Percentiles rank a stretch among this genome's conserved stretches.
phyloP scores from a whole-genome alignment of 2,888 invertebrate genomes.

The Auanema sp. region DNA sequence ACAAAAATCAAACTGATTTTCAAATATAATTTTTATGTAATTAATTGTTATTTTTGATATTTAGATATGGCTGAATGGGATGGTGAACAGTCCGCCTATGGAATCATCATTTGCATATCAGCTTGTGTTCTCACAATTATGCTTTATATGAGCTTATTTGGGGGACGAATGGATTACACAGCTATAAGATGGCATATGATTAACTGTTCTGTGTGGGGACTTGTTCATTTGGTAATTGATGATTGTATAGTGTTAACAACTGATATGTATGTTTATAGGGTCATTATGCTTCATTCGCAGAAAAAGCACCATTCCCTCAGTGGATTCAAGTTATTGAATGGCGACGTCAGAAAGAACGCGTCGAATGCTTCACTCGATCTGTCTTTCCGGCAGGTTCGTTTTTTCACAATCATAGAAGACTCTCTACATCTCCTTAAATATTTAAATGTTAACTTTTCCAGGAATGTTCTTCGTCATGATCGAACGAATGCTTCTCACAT shows the following conservation, averaged over 20 bases:
- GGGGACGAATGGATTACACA: conserved; percentile 31
- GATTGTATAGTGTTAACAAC: not conserved
- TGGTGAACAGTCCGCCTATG: conserved; percentile 14
- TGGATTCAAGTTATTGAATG: conserved; percentile 36
- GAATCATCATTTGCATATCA: conserved; percentile 30
- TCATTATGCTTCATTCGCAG: conserved; percentile 32
- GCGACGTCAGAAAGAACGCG: conserved; percentile 27
- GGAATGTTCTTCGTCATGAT: conserved; percentile 44
- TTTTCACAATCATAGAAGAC: too few relatives aligned
- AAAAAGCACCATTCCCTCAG: conserved; percentile 40
- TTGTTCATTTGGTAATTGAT: conserved; percentile 31
- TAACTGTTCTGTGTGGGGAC: conserved; percentile 41
- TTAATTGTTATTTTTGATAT: not conserved
- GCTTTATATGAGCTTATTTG: conserved; percentile 38
- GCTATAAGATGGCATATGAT: conserved; percentile 42
- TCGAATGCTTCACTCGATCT: conserved; percentile 41
- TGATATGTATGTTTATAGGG: conserved; percentile 14
- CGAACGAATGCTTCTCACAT: conserved; percentile 33
- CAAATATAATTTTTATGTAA: not conserved
- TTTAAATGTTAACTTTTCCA: conserved; percentile 2
- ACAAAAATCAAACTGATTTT: too few relatives aligned
- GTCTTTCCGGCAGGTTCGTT: conserved; percentile 35
- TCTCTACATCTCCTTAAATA: not conserved
- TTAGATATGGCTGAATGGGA: conserved; percentile 21
- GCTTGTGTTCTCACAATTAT: conserved; percentile 35